phyloP scores from a whole-genome alignment of 1,140 invertebrate genomes.

The Drosophila triauraria region DNA sequence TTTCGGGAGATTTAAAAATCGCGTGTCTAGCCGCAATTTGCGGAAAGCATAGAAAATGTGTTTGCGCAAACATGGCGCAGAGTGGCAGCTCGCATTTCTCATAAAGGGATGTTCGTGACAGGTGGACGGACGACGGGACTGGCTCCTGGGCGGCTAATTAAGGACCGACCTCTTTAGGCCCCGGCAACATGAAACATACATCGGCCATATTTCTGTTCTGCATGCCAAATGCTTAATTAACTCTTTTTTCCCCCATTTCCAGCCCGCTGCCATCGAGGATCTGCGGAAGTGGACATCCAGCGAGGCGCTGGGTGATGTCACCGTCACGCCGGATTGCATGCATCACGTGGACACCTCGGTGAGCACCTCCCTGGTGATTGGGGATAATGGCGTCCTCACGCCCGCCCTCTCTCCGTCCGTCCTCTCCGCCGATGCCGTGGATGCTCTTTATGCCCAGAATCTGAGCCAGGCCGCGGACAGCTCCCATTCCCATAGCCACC shows the following conservation, averaged over 20 bases:
- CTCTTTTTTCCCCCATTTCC: conserved; percentile 39
- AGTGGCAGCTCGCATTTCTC: conserved; percentile 51
- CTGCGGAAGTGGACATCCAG: conserved; percentile 93
- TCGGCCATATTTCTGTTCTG: conserved; percentile 47
- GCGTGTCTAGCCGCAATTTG: conserved; percentile 67
- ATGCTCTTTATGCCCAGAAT: conserved; percentile 77
- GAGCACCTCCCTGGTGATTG: conserved; percentile 77
- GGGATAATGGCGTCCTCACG: conserved; percentile 78
- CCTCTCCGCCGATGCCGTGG: conserved; percentile 78
- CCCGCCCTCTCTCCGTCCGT: conserved; percentile 84
- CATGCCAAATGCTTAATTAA: conserved; percentile 77
- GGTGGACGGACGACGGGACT: background rate
- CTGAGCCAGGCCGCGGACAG: conserved; percentile 75
- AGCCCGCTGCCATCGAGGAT: conserved; percentile 92
- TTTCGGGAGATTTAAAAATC: conserved; percentile 37
- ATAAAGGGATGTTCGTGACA: conserved; percentile 68
- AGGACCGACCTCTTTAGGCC: conserved; percentile 24
- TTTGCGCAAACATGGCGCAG: conserved; percentile 64
- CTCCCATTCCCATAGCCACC: conserved; percentile 51
- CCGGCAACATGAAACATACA: conserved; percentile 37
- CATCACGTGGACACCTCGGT: conserved; percentile 85
- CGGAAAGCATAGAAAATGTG: conserved; percentile 58
- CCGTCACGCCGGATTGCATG: conserved; percentile 91
- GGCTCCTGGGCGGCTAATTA: conserved; percentile 50
- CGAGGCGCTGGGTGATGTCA: conserved; percentile 93